A percentile compares a stretch with the other conserved stretches of the same genome.
These are phyloP conservation scores for Dicerorhinus sumatrensis DNA, from an alignment of 2,113 vertebrate genomes.

Conservation along the genomic window DNA sequence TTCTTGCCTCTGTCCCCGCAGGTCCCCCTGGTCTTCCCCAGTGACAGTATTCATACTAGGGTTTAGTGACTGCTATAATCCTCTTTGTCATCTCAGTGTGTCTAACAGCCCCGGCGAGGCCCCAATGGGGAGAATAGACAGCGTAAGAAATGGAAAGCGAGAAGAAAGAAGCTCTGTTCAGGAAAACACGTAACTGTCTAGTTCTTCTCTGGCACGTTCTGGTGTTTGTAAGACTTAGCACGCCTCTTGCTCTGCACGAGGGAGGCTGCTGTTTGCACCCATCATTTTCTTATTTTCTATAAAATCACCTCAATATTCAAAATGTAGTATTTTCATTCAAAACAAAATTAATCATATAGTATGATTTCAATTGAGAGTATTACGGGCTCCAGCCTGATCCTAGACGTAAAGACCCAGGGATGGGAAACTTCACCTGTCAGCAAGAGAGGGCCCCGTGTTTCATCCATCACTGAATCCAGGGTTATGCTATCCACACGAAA, in stretches of 20 bases:
- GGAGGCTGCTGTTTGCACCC: background rate
- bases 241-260: background rate
- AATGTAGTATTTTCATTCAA: background rate
- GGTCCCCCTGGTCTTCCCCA: rapidly evolving
- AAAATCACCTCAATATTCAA: background rate
- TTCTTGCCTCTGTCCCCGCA: background rate
- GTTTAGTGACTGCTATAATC: background rate
- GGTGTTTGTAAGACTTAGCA: background rate
- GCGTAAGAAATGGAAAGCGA: background rate
- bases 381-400: background rate
- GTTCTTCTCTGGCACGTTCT: background rate
- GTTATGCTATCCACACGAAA: background rate
- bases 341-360: background rate
- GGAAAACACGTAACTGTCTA: background rate
- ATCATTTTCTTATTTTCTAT: background rate
- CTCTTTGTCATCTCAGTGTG: background rate
- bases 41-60: background rate
- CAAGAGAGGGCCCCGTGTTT: background rate
- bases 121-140: background rate
- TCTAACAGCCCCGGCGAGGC: background rate
- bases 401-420: background rate
- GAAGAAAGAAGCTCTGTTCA: background rate
- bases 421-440: background rate
- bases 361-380: background rate
- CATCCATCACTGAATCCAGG: background rate